Evolutionary conservation across 2,113 vertebrate species (phyloP).

Genomic region (Perca schrenkii): DNA sequence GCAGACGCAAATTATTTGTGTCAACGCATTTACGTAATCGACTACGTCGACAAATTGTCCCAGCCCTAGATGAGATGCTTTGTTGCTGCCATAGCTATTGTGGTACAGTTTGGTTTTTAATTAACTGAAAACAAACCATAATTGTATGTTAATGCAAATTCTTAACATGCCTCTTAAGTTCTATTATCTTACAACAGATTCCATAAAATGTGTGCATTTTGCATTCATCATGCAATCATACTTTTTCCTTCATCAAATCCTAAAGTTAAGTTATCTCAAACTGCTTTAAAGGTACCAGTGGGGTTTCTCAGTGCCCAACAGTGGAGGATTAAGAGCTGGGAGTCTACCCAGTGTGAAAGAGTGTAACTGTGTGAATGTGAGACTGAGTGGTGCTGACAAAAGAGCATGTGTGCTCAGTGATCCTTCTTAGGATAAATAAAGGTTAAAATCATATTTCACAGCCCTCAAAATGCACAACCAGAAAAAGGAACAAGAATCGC

Average conservation of each 20-base stretch:
- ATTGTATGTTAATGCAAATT: background rate
- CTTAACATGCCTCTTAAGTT: background rate
- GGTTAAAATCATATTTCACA: constrained; percentile 61
- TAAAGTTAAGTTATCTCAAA: background rate
- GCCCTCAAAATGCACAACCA: constrained; percentile 29
- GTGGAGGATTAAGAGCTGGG: constrained; percentile 1
- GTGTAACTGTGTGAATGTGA: constrained; percentile 50
- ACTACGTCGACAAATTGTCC: too few relatives aligned
- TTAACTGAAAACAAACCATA: background rate
- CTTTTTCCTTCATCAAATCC: background rate
- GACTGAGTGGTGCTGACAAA: constrained; percentile 62
- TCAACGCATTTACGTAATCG: too few relatives aligned
- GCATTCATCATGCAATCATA: background rate
- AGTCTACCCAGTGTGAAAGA: constrained; percentile 12
- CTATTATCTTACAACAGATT: background rate
- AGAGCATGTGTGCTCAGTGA: constrained; percentile 60
- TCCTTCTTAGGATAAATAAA: constrained; percentile 54
- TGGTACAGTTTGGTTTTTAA: background rate
- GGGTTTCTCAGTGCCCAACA: constrained; percentile 11
- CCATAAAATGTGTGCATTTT: too few relatives aligned
- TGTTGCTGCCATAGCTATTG: background rate
- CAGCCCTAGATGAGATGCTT: constrained; percentile 13
- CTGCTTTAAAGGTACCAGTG: background rate
- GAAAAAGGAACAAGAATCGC: background rate
- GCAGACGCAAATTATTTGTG: too few relatives aligned